A percentile compares a stretch with the other conserved stretches of the same genome.
phyloP scores from a whole-genome alignment of 2,113 vertebrate genomes.

The Acanthochromis polyacanthus region DNA sequence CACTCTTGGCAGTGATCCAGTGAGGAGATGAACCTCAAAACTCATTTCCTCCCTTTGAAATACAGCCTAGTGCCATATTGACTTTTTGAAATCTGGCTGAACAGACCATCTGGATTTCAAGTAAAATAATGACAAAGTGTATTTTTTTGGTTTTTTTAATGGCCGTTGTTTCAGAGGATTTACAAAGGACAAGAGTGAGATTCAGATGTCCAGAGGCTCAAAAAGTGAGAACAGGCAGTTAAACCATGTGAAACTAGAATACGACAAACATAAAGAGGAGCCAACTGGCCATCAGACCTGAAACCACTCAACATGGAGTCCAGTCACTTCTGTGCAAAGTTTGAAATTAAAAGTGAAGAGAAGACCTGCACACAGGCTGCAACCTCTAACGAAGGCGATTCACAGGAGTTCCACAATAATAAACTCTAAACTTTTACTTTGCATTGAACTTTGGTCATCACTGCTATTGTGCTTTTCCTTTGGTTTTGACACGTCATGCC shows the following conservation, averaged over 20 bases:
- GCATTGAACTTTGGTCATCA: conserved; percentile 2
- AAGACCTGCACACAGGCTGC: not conserved
- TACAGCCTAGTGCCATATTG: not conserved
- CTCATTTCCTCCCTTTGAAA: conserved; percentile 4
- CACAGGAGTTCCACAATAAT: conserved; percentile 14
- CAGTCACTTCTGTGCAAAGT: not conserved
- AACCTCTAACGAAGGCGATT: conserved; percentile 4
- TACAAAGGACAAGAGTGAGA: not conserved
- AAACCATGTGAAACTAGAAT: not conserved
- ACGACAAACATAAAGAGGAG: not conserved
- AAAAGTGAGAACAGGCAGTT: conserved; percentile 1
- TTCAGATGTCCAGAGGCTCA: not conserved
- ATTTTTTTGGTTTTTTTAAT: not conserved
- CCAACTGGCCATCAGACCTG: not conserved
- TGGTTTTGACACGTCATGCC: not conserved
- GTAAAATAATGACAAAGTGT: not conserved
- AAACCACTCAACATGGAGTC: not conserved
- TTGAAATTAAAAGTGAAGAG: not conserved
- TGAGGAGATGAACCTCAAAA: conserved; percentile 28
- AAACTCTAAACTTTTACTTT: not conserved
- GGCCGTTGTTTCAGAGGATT: not conserved
- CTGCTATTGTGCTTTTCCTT: not conserved
- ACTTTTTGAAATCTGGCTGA: conserved; percentile 3
- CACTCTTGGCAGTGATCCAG: not conserved
- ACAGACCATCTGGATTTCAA: conserved; percentile 9